Base-by-base conservation (phyloP, 2,797 vertebrate species). In the Sebastes matsubarae region DNA sequence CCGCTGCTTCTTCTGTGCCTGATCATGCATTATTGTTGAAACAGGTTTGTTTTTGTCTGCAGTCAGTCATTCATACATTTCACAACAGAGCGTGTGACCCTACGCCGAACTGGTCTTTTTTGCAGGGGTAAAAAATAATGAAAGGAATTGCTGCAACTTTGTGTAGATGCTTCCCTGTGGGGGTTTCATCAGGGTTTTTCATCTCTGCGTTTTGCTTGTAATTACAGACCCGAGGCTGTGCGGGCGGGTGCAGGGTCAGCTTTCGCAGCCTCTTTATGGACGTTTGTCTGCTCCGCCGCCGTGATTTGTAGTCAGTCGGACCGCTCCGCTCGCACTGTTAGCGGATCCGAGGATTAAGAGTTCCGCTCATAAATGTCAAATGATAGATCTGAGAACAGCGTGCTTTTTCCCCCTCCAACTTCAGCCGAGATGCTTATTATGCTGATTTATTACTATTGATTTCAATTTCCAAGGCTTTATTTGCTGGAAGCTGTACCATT, bases 371-470 rank as follows among this genome's bases (percentile, higher is more conserved):
- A 89, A 91, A 92, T 85, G 87, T 90, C 90, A 91, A 88, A 88
- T 89, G 89, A 93, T 89, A 82, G 82, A 93, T 91, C 85, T 73
- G 83, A 91, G 82, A 88, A 88, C 87, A 70, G 76, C 68, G 67
- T 76, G 75, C 65, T 1, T 80, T 79, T 74, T 75, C 72, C 71
- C 81, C 72, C 81, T 78, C 70, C 75, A 72, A 86, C 80, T 84
- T 87, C 82, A 77, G 67, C 86, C 18, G 32, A 69, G 86, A 85
- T 91, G 85, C 92, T 93, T 90, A 90, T 93, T 92, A 92, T 91
- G 86, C 88, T 93, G 89, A 95, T 93, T 94, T 92, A 93, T 90
- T 69, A 57, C 83, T 89, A 91, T 92, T 92, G 92, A 93, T 94
- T 94, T 94, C 86, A 93, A 91, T 94, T 95, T 93, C 82, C 84